phyloP scores from a whole-genome alignment of 64 coral and sea anemone genomes.

The Trachythela sp. region DNA sequence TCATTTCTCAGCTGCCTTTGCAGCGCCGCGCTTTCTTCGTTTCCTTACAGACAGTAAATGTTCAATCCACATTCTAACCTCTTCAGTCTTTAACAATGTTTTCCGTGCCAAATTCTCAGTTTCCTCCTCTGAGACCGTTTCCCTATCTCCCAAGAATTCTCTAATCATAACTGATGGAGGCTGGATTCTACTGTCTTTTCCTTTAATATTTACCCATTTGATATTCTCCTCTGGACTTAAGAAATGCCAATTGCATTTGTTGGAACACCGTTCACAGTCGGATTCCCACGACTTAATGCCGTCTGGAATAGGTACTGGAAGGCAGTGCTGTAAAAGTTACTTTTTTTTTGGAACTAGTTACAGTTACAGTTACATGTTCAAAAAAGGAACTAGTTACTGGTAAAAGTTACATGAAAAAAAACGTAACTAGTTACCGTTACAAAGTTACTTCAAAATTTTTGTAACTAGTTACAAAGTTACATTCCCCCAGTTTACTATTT shows the following conservation, averaged over 20 bases:
- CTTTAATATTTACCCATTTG: constrained; percentile 25
- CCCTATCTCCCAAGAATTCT: constrained; percentile 7
- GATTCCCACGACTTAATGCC: constrained; percentile 22
- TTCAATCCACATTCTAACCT: constrained; percentile 47
- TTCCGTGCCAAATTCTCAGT: constrained; percentile 31
- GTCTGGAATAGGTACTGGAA: neutral
- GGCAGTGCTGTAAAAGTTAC: no score
- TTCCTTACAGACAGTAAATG: constrained; percentile 3
- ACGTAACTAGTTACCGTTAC: no score
- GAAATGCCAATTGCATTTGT: constrained; percentile 39
- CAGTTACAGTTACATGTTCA: no score
- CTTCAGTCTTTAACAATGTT: constrained; percentile 34
- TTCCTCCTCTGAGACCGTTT: constrained; percentile 26
- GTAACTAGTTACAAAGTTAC: no score
- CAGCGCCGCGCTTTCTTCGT: constrained; percentile 35
- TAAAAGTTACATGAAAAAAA: no score
- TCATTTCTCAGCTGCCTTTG: constrained; percentile 41
- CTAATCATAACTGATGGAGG: neutral
- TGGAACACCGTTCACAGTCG: constrained; percentile 40
- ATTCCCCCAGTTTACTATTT: no score
- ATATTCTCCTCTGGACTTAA: constrained; percentile 4
- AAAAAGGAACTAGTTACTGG: no score
- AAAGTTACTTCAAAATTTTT: no score
- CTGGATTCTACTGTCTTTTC: neutral
- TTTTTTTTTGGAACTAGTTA: no score